phyloP scores from a whole-genome alignment of 2,797 vertebrate species.

The Alfaro cultratus region DNA sequence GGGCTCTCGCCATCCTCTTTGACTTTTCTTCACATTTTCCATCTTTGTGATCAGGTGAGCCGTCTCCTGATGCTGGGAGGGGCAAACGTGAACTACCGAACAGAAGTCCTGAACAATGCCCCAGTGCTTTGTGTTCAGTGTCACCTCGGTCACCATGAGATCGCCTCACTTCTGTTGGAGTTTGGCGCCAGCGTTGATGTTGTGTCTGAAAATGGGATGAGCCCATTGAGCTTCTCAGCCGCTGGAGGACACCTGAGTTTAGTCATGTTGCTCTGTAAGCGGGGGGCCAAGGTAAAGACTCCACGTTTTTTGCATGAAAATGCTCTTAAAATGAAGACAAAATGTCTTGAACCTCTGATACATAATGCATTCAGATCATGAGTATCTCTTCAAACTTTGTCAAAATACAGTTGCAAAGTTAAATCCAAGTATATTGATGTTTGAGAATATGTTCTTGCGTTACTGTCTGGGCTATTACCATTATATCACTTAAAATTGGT shows the following conservation, averaged over 20 bases:
- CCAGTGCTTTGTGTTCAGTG: constrained; percentile 94
- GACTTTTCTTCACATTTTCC: background rate
- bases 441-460: too few relatives aligned
- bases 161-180: constrained; percentile 90
- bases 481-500: too few relatives aligned
- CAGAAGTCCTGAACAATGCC: constrained; percentile 95
- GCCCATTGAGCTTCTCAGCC: constrained; percentile 89
- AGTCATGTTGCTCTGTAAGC: constrained; percentile 88
- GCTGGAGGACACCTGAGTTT: constrained; percentile 91
- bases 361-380: background rate
- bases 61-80: constrained; percentile 95
- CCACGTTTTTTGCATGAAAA: background rate
- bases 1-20: background rate
- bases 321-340: background rate
- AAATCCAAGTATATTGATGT: too few relatives aligned
- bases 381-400: background rate
- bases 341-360: background rate
- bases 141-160: constrained; percentile 95
- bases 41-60: constrained; percentile 86
- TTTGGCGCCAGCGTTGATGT: constrained; percentile 91
- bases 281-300: constrained; percentile 87
- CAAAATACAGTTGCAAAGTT: background rate
- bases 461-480: too few relatives aligned
- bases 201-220: constrained; percentile 91
- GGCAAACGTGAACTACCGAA: constrained; percentile 96